These are phyloP conservation scores for Drosophila infuscata DNA, from an alignment of 2,888 invertebrate genomes.

Conservation along the genomic window DNA sequence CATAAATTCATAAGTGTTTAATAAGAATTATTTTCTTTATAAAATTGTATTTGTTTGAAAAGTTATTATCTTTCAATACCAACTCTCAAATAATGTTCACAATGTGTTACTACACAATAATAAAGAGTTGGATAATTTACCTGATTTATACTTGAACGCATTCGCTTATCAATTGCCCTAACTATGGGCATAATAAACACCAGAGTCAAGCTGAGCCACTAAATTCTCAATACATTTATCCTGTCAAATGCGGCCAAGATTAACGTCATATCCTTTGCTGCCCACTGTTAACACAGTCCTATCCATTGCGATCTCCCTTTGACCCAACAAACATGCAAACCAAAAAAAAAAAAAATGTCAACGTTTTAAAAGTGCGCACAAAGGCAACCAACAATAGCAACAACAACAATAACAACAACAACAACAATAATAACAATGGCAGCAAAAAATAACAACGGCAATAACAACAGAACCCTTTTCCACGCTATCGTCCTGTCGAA, in stretches of 20 bases:
- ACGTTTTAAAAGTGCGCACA: constrained; percentile 55
- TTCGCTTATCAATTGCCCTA: constrained; percentile 10
- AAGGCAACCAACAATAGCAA: constrained; percentile 33
- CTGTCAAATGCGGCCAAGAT: constrained; percentile 23
- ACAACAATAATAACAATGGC: constrained; percentile 3
- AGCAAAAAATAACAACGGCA: background rate
- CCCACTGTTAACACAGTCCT: constrained; percentile 39
- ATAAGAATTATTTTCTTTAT: background rate
- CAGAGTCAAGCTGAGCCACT: constrained; percentile 10
- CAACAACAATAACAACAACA: constrained; percentile 22
- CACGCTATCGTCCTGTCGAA: constrained; percentile 51
- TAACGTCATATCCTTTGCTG: constrained; percentile 34
- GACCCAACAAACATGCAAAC: constrained; percentile 24
- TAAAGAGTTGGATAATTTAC: constrained; percentile 17
- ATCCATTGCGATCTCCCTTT: constrained; percentile 24
- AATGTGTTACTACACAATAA: background rate
- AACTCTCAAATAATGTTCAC: background rate
- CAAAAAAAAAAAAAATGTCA: constrained; percentile 38
- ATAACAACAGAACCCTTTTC: constrained; percentile 51
- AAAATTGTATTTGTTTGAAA: background rate
- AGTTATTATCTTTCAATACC: background rate
- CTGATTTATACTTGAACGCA: constrained; percentile 18
- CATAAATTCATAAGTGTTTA: background rate
- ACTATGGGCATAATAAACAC: constrained; percentile 13
- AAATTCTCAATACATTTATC: constrained; percentile 31